Percentiles rank a stretch among this genome's conserved stretches.
These are phyloP conservation scores for Coluber constrictor DNA, from an alignment of 2,797 vertebrate genomes.

Conservation along the genomic window DNA sequence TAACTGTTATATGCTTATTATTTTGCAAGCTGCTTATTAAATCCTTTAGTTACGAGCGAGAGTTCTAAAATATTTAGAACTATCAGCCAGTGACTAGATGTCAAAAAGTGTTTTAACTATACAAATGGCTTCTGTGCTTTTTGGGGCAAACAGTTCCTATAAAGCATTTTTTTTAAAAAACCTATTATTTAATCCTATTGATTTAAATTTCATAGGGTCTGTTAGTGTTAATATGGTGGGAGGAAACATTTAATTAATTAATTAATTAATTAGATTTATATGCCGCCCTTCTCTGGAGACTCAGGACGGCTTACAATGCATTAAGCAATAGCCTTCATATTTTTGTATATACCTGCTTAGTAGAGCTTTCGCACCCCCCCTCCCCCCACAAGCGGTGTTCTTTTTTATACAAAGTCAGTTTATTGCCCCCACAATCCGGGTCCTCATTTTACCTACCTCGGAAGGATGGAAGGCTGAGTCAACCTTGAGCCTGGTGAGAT, in stretches of 20 bases:
- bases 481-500: no score
- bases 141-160: background rate
- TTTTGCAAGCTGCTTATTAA: background rate
- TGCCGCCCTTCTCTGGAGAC: no score
- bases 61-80: background rate
- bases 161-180: background rate
- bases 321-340: no score
- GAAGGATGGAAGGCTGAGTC: no score
- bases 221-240: background rate
- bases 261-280: no score
- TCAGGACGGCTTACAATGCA: no score
- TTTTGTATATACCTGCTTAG: no score
- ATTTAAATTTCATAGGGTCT: background rate
- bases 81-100: background rate
- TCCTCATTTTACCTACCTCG: no score
- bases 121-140: background rate
- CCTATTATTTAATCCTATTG: background rate
- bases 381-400: no score
- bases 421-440: no score
- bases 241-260: background rate
- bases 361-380: no score
- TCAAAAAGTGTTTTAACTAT: background rate
- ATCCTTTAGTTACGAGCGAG: background rate
- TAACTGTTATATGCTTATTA: background rate
- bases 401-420: no score